Evolutionary conservation across 2,113 vertebrate genomes (phyloP).

Genomic region (Pica pica): DNA sequence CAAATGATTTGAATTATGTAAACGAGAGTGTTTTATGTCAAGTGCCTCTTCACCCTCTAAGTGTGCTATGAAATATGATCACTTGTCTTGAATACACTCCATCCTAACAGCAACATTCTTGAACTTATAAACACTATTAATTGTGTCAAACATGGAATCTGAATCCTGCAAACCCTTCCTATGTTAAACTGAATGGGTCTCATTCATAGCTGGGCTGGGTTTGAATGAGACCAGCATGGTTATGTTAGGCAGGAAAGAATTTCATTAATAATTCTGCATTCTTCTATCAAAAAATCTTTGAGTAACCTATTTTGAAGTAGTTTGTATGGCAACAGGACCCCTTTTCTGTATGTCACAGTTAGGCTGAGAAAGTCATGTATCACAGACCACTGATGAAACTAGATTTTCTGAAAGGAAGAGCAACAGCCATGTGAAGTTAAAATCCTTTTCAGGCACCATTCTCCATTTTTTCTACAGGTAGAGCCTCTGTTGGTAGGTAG

Average conservation of each 20-base stretch:
- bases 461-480: neutral
- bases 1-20: slow-evolving; percentile 40
- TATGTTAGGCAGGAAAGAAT: neutral
- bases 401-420: neutral
- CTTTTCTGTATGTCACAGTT: neutral
- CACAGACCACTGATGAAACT: neutral
- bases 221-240: neutral
- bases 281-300: neutral
- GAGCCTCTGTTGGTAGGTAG: neutral
- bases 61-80: slow-evolving; percentile 58
- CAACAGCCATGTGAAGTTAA: neutral
- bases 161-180: slow-evolving; percentile 28
- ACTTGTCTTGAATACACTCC: slow-evolving; percentile 10
- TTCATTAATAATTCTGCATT: slow-evolving; percentile 2
- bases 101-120: slow-evolving; percentile 43
- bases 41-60: slow-evolving; percentile 67
- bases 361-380: neutral
- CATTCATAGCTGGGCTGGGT: slow-evolving; percentile 27
- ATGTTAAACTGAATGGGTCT: slow-evolving; percentile 8
- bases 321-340: neutral
- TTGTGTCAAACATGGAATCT: slow-evolving; percentile 57
- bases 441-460: neutral
- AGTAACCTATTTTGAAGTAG: neutral
- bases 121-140: slow-evolving; percentile 64
- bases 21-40: slow-evolving; percentile 45